Conservation (phyloP, 2,113 vertebrate genomes). For the Chionodraco myersi region DNA sequence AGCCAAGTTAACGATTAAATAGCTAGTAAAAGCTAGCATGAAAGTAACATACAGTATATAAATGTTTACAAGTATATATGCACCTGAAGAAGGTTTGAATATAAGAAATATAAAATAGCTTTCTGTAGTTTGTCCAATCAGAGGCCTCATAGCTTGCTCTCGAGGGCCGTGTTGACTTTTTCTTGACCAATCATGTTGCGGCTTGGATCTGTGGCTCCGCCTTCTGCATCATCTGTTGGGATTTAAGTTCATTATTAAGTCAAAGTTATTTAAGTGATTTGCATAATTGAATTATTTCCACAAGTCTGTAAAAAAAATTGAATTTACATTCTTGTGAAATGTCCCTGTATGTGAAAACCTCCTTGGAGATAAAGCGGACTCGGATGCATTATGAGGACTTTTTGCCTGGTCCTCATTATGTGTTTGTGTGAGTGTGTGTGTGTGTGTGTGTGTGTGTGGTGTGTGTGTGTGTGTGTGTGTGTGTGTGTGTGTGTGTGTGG, state of each 20-base stretch:
- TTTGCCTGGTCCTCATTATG: too few relatives aligned
- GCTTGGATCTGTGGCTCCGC: neutral
- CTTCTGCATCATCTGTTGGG: conserved; percentile 33
- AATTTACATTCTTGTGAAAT: too few relatives aligned
- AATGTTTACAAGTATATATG: neutral
- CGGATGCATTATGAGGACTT: too few relatives aligned
- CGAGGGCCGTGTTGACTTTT: conserved; percentile 37
- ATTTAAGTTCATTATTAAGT: neutral
- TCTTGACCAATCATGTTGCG: conserved; percentile 5
- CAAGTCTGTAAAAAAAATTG: too few relatives aligned
- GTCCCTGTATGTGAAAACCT: too few relatives aligned
- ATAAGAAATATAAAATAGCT: neutral
- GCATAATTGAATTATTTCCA: too few relatives aligned
- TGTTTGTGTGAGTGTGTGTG: neutral
- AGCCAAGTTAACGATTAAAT: neutral
- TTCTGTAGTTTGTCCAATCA: conserved; percentile 1
- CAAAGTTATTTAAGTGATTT: too few relatives aligned
- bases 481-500: neutral
- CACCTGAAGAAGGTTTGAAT: neutral
- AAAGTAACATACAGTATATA: neutral
- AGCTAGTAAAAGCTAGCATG: neutral
- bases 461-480: neutral
- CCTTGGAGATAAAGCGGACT: too few relatives aligned
- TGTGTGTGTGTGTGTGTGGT: neutral
- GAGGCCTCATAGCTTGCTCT: conserved; percentile 63